These are phyloP conservation scores for Ephestia elutella DNA, from an alignment of 1,140 invertebrate genomes.

Conservation along the genomic window DNA sequence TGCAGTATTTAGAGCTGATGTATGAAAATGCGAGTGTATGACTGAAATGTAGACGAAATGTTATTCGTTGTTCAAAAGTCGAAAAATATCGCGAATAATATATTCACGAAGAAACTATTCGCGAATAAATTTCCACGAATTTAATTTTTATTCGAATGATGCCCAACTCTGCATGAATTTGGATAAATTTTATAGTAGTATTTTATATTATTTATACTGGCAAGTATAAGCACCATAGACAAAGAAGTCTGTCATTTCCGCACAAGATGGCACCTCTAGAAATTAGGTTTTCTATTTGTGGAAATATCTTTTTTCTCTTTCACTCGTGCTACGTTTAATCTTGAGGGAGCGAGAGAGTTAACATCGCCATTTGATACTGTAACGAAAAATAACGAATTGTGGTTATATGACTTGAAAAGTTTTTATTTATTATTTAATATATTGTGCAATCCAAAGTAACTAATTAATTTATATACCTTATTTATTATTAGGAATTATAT, in stretches of 20 bases:
- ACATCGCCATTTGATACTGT: constrained; percentile 55
- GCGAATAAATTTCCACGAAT: too few species aligned
- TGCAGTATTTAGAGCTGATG: too few species aligned
- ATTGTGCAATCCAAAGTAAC: constrained; percentile 46
- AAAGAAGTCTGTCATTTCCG: constrained; percentile 27
- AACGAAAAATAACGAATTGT: constrained; percentile 71
- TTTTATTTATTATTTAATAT: constrained; percentile 54
- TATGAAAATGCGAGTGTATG: too few species aligned
- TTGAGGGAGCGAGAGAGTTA: constrained; percentile 25
- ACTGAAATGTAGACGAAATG: too few species aligned
- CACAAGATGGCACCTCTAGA: constrained; percentile 49
- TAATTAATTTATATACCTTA: constrained; percentile 25
- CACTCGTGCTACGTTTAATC: constrained; percentile 29
- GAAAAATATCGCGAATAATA: too few species aligned
- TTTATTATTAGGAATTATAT: constrained; percentile 33
- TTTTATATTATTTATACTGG: constrained; percentile 16
- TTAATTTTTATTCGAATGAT: too few species aligned
- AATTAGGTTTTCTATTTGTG: background rate
- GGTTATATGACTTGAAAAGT: constrained; percentile 49
- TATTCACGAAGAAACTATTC: too few species aligned
- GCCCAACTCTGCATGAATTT: too few species aligned
- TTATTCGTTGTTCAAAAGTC: too few species aligned
- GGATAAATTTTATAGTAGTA: constrained; percentile 7
- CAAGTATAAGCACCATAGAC: constrained; percentile 39
- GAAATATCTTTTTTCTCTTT: background rate